phyloP scores from a whole-genome alignment of 2,113 vertebrate species.

The Odontophorus gujanensis region DNA sequence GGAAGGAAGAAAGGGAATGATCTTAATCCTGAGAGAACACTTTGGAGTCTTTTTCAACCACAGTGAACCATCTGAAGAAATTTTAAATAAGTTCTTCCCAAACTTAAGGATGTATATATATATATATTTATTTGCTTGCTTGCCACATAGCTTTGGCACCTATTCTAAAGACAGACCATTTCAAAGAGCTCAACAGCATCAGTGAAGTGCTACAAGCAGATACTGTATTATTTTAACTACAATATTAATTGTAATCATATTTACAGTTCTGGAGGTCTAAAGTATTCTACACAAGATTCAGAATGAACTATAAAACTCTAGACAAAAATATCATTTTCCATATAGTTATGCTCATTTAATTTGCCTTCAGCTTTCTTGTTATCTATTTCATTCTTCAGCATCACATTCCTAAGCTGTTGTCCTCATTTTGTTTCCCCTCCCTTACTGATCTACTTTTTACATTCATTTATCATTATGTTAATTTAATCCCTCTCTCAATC shows the following conservation, averaged over 20 bases:
- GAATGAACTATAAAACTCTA: not conserved
- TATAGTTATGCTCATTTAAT: accelerated
- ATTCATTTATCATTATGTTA: not conserved
- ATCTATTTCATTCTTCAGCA: not conserved
- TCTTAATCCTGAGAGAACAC: not conserved
- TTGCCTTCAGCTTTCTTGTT: not conserved
- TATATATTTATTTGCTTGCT: not conserved
- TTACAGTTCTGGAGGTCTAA: not conserved
- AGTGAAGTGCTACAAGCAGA: not conserved
- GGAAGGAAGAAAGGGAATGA: not conserved
- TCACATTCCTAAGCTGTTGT: not conserved
- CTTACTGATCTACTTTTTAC: not conserved
- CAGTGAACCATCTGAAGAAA: not conserved
- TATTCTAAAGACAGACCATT: not conserved
- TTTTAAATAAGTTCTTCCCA: constrained; percentile 1
- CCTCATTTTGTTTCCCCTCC: not conserved
- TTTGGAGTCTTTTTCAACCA: not conserved
- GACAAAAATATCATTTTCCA: not conserved
- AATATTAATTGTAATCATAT: not conserved
- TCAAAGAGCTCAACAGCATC: not conserved
- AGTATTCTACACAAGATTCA: not conserved
- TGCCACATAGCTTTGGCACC: not conserved
- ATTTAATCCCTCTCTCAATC: not conserved
- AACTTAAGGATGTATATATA: not conserved
- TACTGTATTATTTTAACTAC: not conserved